Evolutionary conservation across 1,140 invertebrate species (phyloP).

Genomic region (Drosophila orosa): DNA sequence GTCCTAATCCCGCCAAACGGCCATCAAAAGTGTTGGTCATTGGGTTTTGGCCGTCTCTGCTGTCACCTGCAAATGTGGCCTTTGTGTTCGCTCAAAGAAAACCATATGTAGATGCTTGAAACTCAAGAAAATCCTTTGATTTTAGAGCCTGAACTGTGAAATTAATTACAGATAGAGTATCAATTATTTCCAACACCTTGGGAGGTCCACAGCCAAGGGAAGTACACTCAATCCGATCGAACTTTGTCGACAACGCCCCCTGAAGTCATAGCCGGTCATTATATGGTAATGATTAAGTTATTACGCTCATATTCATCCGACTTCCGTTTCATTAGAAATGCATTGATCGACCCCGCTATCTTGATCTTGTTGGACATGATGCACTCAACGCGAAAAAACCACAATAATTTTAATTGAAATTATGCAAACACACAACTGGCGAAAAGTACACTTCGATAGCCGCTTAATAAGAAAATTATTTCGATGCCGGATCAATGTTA

Average conservation of each 20-base stretch:
- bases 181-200: constrained; percentile 21
- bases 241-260: constrained; percentile 43
- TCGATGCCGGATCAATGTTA: constrained; percentile 37
- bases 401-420: constrained; percentile 67
- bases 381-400: constrained; percentile 64
- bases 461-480: constrained; percentile 35
- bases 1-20: constrained; percentile 39
- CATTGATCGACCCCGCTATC: constrained; percentile 54
- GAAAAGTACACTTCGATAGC: constrained; percentile 52
- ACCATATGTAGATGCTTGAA: constrained; percentile 1
- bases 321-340: constrained; percentile 69
- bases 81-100: constrained; percentile 2
- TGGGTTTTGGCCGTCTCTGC: constrained; percentile 26
- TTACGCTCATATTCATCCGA: constrained; percentile 43
- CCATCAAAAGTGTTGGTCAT: constrained; percentile 77
- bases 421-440: constrained; percentile 57
- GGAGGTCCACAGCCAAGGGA: constrained; percentile 22
- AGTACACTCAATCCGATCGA: constrained; percentile 28
- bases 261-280: constrained; percentile 33
- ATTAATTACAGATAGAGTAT: neutral
- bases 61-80: constrained; percentile 16
- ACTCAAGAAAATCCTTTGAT: neutral
- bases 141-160: neutral
- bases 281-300: constrained; percentile 58
- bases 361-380: constrained; percentile 76